Evolutionary conservation across 2,113 vertebrate species (phyloP).

Genomic region (Phasianus colchicus): DNA sequence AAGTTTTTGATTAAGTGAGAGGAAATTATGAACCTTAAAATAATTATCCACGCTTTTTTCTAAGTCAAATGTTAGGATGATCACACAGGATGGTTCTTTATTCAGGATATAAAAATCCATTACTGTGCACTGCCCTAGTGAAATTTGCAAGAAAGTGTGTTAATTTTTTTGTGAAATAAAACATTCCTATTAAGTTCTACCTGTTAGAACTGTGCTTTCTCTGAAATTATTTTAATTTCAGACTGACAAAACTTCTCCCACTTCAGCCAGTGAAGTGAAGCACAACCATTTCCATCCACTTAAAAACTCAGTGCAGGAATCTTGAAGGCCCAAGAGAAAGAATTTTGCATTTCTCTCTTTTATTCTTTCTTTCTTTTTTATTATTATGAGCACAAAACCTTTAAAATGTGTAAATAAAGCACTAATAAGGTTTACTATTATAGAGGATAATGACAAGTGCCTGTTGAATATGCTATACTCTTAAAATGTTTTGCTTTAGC

Average conservation of each 20-base stretch:
- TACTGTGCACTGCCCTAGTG: background rate
- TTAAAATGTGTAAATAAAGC: slow-evolving; percentile 73
- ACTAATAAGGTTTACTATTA: slow-evolving; percentile 74
- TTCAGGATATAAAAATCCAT: slow-evolving; percentile 6
- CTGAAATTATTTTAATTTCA: slow-evolving; percentile 74
- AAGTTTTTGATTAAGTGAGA: slow-evolving; percentile 1
- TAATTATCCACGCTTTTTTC: slow-evolving; percentile 6
- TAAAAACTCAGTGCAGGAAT: slow-evolving; percentile 76
- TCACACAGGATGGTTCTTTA: background rate
- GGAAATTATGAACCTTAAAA: slow-evolving; percentile 17
- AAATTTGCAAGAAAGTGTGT: background rate
- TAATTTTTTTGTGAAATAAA: slow-evolving; percentile 47
- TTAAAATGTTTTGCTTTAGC: slow-evolving; percentile 77
- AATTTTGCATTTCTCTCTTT: slow-evolving; percentile 53
- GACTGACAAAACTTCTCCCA: slow-evolving; percentile 71
- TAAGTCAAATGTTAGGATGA: background rate
- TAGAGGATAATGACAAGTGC: slow-evolving; percentile 71
- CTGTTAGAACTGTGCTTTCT: slow-evolving; percentile 40
- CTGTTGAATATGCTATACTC: slow-evolving; percentile 66
- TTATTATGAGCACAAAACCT: slow-evolving; percentile 73
- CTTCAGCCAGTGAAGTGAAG: slow-evolving; percentile 68
- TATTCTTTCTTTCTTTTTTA: slow-evolving; percentile 32
- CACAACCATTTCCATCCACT: slow-evolving; percentile 73
- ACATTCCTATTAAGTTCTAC: slow-evolving; percentile 18
- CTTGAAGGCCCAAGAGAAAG: slow-evolving; percentile 67